Conservation (phyloP, 1,140 invertebrate species). For the Hyles vespertilio region DNA sequence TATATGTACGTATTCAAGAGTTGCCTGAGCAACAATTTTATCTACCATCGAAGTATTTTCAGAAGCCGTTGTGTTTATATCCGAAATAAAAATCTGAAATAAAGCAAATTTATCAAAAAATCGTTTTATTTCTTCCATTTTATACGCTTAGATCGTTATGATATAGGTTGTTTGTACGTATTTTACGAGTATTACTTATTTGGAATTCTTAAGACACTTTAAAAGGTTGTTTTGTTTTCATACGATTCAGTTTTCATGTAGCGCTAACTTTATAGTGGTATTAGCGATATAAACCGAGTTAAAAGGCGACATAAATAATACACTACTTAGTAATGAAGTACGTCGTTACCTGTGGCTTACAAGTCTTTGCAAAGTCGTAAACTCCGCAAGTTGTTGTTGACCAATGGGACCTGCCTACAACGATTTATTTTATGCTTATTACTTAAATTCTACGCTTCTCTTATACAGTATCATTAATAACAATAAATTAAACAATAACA, state of each 20-base stretch:
- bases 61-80: conserved; percentile 45
- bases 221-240: conserved; percentile 4
- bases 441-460: conserved; percentile 10
- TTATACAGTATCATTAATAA: not conserved
- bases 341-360: conserved; percentile 42
- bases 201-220: conserved; percentile 4
- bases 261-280: conserved; percentile 21
- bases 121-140: conserved; percentile 26
- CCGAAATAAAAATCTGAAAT: conserved; percentile 43
- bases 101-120: conserved; percentile 49
- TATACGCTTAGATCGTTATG: not conserved
- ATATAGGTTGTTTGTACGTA: not conserved
- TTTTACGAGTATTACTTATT: conserved; percentile 3
- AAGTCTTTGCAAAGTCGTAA: conserved; percentile 36
- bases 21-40: not conserved
- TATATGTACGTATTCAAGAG: not conserved
- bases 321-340: conserved; percentile 46
- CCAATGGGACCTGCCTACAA: conserved; percentile 14
- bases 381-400: conserved; percentile 25
- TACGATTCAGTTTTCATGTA: conserved; percentile 19
- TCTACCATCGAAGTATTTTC: conserved; percentile 51
- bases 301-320: conserved; percentile 42
- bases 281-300: conserved; percentile 23
- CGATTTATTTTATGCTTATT: conserved; percentile 19
- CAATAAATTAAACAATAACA: not conserved